phyloP scores from a whole-genome alignment of 1,140 invertebrate species.

The Drosophila sturtevanti region DNA sequence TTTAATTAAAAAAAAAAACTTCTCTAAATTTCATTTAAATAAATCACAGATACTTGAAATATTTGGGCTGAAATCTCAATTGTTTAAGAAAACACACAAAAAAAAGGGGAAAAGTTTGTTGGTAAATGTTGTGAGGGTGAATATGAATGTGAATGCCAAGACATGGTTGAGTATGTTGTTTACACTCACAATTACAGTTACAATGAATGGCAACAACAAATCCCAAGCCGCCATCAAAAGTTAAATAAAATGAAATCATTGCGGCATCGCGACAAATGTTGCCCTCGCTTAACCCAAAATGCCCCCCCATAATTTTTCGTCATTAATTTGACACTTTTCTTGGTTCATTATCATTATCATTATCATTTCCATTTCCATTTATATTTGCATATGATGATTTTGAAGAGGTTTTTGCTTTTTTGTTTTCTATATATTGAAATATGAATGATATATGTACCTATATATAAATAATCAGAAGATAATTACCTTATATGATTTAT shows the following conservation, averaged over 20 bases:
- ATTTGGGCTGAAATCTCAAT: too few relatives aligned
- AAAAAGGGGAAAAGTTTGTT: background rate
- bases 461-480: background rate
- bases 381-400: too few relatives aligned
- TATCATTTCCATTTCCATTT: constrained; percentile 9
- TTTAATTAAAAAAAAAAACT: too few relatives aligned
- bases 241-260: constrained; percentile 59
- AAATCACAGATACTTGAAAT: too few relatives aligned
- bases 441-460: background rate
- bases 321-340: constrained; percentile 72
- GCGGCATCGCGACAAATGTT: constrained; percentile 45
- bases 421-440: background rate
- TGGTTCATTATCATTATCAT: constrained; percentile 34
- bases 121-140: too few relatives aligned
- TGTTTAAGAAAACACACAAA: background rate
- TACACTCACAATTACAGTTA: background rate
- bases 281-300: background rate
- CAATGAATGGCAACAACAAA: background rate
- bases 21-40: too few relatives aligned
- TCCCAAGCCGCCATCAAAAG: constrained; percentile 14
- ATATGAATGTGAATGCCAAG: background rate
- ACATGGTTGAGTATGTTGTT: constrained; percentile 1
- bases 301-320: constrained; percentile 54
- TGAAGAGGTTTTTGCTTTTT: background rate
- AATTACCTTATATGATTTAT: background rate